Evolutionary conservation across 2,113 vertebrate species (phyloP), one percentile per base, ranked within the genome.

Genomic region (Corvus cornix): DNA sequence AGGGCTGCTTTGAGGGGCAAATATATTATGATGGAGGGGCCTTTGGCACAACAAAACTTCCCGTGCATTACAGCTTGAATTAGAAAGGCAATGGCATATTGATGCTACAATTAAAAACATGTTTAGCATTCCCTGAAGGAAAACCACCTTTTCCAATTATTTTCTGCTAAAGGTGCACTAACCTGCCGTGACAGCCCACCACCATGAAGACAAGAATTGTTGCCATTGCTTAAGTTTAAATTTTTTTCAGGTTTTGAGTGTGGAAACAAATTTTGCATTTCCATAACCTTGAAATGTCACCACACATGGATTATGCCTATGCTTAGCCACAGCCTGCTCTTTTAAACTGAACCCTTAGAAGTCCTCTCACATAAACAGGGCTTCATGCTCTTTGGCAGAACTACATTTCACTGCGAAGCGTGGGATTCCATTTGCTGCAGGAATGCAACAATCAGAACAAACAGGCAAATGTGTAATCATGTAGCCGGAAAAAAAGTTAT

Each of bases 41-140:
- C 83, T 94, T 48, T 86, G 77, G 74, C 92, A 84, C 90, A 84
- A 82, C 88, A 87, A 56, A 97, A 96, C 79, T 77, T 92, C 74
- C 55, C 41, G 48, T 59, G 92, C 82, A 95, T 74, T 26, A 13
- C 60, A 96, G 96, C 75, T 93, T 66, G 76, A 97, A 95, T 97
- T 97, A 95, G 91, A 91, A 97, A 95, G 85, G 93, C 96, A 97
- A 89, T 39, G 68, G 86, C 87, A 74, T 95, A 97, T 97, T 97
- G 97, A 97, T 97, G 95, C 77, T 80, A 96, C 95, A 97, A 97
- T 97, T 98, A 97, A 98, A 97, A 97, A 89, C 77, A 96, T 66
- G 87, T 82, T 97, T 89, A 97, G 91, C 81, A 78, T 95, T 96
- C 90, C 86, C 86, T 59, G 43, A 96, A 69, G 92, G 95, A 93